phyloP scores from a whole-genome alignment of 1,140 invertebrate species.

The Camponotus pennsylvanicus region DNA sequence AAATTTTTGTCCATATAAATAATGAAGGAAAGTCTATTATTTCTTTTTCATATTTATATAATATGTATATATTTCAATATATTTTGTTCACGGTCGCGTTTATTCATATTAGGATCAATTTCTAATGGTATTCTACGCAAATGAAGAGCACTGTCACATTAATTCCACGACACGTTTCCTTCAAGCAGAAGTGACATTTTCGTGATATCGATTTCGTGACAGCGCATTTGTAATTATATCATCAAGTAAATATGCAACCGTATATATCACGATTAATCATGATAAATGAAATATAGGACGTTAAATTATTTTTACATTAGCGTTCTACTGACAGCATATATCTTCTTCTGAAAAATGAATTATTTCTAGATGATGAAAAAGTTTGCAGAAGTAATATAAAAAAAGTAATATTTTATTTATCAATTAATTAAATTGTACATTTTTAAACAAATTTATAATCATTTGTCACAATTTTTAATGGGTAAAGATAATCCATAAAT shows the following conservation, averaged over 20 bases:
- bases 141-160: slow-evolving; percentile 37
- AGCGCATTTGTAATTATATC: slow-evolving; percentile 26
- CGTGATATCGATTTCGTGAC: slow-evolving; percentile 26
- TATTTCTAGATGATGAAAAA: not conserved
- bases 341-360: not conserved
- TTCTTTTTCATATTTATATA: not conserved
- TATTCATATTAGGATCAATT: slow-evolving; percentile 49
- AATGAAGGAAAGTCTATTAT: not conserved
- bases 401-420: not conserved
- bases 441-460: not conserved
- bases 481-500: not conserved
- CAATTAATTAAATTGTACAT: not conserved
- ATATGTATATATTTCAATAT: not conserved
- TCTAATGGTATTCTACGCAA: slow-evolving; percentile 14
- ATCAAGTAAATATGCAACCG: slow-evolving; percentile 34
- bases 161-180: slow-evolving; percentile 40
- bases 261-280: slow-evolving; percentile 14
- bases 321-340: not conserved
- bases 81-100: slow-evolving; percentile 14
- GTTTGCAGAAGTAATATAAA: not conserved
- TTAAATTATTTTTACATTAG: slow-evolving; percentile 14
- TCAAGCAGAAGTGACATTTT: slow-evolving; percentile 47
- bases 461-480: not conserved
- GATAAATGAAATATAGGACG: not conserved
- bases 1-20: not conserved